Percentiles rank a stretch among this genome's conserved stretches.
Conservation (phyloP, 2,888 invertebrate genomes). For the Nymphalis c-album region DNA sequence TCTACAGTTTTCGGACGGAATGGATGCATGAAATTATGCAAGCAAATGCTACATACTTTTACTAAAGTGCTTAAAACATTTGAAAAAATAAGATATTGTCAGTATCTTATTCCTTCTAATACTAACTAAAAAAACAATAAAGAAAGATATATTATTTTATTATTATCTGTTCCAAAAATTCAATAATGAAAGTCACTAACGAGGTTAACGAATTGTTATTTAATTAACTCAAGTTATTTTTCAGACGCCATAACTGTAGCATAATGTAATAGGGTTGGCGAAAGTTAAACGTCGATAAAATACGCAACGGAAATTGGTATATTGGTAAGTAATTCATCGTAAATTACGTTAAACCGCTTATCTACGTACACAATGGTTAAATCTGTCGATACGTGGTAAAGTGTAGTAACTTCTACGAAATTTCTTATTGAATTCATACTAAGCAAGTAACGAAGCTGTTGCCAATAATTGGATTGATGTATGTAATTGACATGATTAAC, state of each 20-base stretch:
- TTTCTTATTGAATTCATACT: not conserved
- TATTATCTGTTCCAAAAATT: no score
- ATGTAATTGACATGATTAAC: no score
- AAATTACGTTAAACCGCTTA: constrained; percentile 13
- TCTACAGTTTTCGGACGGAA: no score
- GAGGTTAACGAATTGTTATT: constrained; percentile 18
- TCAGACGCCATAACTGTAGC: constrained; percentile 20
- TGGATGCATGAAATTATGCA: no score
- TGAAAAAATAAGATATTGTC: no score
- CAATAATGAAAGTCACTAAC: not conserved
- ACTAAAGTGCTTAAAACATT: no score
- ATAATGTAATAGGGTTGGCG: constrained; percentile 29
- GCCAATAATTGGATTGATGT: no score
- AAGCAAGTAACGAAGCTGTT: no score
- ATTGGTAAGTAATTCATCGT: constrained; percentile 27
- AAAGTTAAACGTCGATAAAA: constrained; percentile 25
- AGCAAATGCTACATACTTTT: no score
- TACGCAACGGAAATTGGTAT: constrained; percentile 37
- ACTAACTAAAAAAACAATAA: no score
- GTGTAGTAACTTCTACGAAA: not conserved
- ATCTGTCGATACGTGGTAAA: not conserved
- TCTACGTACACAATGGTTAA: not conserved
- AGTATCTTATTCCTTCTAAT: no score
- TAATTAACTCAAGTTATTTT: constrained; percentile 30
- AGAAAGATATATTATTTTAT: no score